A percentile compares a stretch with the other conserved stretches of the same genome.
Conservation (phyloP, 1,140 invertebrate species). For the Cecropterus lyciades region DNA sequence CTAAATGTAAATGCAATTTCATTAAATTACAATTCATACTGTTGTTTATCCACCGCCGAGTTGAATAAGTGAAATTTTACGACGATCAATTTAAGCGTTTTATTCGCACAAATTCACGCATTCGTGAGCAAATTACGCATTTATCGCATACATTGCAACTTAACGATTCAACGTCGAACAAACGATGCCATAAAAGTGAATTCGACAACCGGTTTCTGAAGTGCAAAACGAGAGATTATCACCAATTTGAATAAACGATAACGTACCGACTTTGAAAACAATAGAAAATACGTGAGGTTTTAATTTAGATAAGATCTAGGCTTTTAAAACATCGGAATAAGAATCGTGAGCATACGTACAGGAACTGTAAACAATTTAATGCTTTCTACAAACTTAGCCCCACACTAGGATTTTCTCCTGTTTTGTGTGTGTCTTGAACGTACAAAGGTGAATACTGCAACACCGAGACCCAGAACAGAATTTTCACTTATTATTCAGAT, state of each 20-base stretch:
- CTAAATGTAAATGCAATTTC: too few relatives aligned
- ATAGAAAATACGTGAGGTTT: background rate
- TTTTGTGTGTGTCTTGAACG: too few relatives aligned
- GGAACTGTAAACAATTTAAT: too few relatives aligned
- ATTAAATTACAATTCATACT: too few relatives aligned
- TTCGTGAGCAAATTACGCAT: conserved; percentile 27
- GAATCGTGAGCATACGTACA: too few relatives aligned
- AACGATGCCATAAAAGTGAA: conserved; percentile 38
- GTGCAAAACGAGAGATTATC: conserved; percentile 16
- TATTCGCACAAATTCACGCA: conserved; percentile 19
- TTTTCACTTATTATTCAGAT: too few relatives aligned
- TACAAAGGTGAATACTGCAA: too few relatives aligned
- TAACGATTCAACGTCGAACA: conserved; percentile 11
- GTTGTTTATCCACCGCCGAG: conserved; percentile 9
- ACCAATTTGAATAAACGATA: conserved; percentile 27
- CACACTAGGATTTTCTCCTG: too few relatives aligned
- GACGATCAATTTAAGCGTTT: conserved; percentile 18
- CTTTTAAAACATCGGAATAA: too few relatives aligned
- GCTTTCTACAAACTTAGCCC: too few relatives aligned
- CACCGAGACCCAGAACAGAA: too few relatives aligned
- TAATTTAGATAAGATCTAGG: too few relatives aligned
- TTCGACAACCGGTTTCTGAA: conserved; percentile 37
- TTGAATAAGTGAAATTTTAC: conserved; percentile 18
- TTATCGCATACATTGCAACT: conserved; percentile 17
- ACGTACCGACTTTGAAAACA: background rate